These are phyloP conservation scores for Entosphenus tridentatus DNA, from an alignment of 2,113 vertebrate genomes.

Conservation along the genomic window DNA sequence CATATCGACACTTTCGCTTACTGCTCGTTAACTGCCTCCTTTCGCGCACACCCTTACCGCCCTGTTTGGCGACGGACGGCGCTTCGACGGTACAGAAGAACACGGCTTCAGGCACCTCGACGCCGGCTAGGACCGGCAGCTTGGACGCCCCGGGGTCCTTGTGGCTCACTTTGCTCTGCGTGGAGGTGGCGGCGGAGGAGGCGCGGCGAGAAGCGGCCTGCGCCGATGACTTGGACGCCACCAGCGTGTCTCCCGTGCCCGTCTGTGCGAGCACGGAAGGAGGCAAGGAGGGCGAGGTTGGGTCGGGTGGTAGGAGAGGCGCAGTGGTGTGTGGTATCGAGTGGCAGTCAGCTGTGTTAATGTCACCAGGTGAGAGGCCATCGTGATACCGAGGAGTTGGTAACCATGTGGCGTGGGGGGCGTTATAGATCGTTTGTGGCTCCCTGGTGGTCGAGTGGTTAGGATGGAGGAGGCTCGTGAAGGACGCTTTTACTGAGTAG, in stretches of 20 bases:
- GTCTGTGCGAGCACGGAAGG: slow-evolving; percentile 27
- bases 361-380: too few species aligned
- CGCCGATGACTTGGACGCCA: slow-evolving; percentile 57
- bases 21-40: too few species aligned
- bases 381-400: too few species aligned
- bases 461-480: too few species aligned
- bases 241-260: slow-evolving; percentile 74
- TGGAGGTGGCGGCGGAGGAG: slow-evolving; percentile 9
- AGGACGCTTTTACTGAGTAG: too few species aligned
- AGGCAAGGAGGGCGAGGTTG: neutral
- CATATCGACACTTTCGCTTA: too few species aligned
- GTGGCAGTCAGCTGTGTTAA: too few species aligned
- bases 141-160: slow-evolving; percentile 14
- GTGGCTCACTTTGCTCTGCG: neutral
- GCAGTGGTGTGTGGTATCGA: too few species aligned
- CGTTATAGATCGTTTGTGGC: too few species aligned
- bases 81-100: slow-evolving; percentile 98
- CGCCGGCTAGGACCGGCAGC: slow-evolving; percentile 41
- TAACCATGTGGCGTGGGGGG: too few species aligned
- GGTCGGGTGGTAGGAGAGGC: too few species aligned
- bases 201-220: slow-evolving; percentile 28
- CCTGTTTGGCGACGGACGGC: slow-evolving; percentile 53
- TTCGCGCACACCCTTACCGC: slow-evolving; percentile 24
- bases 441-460: too few species aligned
- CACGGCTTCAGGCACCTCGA: slow-evolving; percentile 81